phyloP scores from a whole-genome alignment of 2,888 invertebrate species.

The Steinernema carpocapsae region DNA sequence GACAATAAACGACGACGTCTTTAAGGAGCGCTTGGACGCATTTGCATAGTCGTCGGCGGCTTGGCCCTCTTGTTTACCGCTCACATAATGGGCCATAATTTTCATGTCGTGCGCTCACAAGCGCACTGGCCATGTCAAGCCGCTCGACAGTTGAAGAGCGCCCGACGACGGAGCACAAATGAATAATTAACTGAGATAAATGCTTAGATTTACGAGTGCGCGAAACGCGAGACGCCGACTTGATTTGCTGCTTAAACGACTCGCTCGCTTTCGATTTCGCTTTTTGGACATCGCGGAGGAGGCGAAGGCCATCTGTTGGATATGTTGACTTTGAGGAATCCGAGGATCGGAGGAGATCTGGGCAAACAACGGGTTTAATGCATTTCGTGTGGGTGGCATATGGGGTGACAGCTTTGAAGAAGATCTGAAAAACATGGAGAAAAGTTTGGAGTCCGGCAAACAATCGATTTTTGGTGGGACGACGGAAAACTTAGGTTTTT shows the following conservation, averaged over 20 bases:
- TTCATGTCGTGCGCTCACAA: slow-evolving; percentile 16
- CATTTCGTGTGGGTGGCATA: slow-evolving; percentile 8
- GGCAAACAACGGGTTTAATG: slow-evolving; percentile 15
- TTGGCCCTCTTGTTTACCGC: slow-evolving; percentile 32
- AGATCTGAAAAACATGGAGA: background rate
- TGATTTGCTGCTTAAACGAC: no score
- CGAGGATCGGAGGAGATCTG: background rate
- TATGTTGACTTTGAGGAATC: slow-evolving; percentile 1
- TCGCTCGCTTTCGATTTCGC: background rate
- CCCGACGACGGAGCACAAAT: slow-evolving; percentile 21
- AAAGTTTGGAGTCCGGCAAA: background rate
- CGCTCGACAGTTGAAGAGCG: no score
- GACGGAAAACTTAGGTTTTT: background rate
- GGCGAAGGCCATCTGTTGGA: slow-evolving; percentile 5
- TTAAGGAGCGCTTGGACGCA: slow-evolving; percentile 19
- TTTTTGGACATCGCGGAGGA: no score
- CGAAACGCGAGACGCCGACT: slow-evolving; percentile 21
- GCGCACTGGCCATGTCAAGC: no score
- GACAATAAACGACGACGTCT: slow-evolving; percentile 16
- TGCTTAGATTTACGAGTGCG: slow-evolving; percentile 27
- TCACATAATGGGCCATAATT: slow-evolving; percentile 31
- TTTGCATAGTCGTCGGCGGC: slow-evolving; percentile 18
- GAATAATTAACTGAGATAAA: slow-evolving; percentile 29
- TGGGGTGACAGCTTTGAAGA: background rate
- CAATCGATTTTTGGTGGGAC: background rate